Evolutionary conservation across 2,797 vertebrate species (phyloP).

Genomic region (Pangasius djambal): DNA sequence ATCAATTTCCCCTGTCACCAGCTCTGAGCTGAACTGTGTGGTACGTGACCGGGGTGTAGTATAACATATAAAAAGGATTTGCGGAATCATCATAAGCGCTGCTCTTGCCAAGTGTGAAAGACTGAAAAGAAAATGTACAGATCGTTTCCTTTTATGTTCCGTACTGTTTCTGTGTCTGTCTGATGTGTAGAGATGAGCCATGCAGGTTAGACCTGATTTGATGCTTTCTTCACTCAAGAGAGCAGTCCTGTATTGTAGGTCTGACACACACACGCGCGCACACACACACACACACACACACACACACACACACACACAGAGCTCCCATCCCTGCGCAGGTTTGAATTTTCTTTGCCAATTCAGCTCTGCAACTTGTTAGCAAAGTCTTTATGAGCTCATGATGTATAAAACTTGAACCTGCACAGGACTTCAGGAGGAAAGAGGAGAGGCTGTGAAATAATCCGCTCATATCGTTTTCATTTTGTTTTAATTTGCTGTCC

Average conservation of each 20-base stretch:
- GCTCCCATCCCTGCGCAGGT: background rate
- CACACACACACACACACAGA: background rate
- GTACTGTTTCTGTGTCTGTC: background rate
- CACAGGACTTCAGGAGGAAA: background rate
- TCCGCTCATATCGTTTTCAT: background rate
- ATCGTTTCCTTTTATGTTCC: constrained; percentile 45
- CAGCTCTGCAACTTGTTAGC: background rate
- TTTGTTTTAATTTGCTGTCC: background rate
- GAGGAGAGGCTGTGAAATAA: constrained; percentile 1
- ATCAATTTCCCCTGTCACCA: background rate
- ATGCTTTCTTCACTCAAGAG: constrained; percentile 11
- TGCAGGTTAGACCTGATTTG: constrained; percentile 30
- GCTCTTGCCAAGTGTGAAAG: background rate
- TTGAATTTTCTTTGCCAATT: background rate
- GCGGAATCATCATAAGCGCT: background rate
- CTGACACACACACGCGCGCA: background rate
- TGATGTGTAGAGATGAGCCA: background rate
- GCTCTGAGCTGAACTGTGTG: background rate
- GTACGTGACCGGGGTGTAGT: background rate
- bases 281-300: background rate
- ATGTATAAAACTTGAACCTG: constrained; percentile 18
- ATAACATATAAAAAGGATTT: background rate
- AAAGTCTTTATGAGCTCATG: background rate
- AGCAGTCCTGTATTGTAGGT: background rate
- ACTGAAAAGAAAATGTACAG: constrained; percentile 52